These are phyloP conservation scores for Rhogogaster chlorosoma DNA, from an alignment of 2,888 invertebrate genomes.

Conservation along the genomic window DNA sequence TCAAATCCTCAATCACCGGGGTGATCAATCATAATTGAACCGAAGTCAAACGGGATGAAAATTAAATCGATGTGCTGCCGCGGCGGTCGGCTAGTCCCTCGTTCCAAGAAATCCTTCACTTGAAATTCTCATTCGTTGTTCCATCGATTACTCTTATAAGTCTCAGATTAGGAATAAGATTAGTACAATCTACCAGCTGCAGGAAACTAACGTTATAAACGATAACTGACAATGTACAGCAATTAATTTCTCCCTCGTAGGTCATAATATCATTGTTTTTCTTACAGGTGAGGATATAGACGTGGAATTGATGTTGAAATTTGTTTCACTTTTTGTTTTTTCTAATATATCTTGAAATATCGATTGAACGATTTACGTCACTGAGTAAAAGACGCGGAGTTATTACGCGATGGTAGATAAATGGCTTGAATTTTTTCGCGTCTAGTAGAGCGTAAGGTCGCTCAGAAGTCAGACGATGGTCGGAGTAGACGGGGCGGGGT, in stretches of 20 bases:
- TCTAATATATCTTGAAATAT: neutral
- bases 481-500: constrained; percentile 58
- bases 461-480: constrained; percentile 73
- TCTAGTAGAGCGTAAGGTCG: constrained; percentile 70
- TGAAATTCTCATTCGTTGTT: neutral
- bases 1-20: constrained; percentile 74
- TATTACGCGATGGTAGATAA: constrained; percentile 23
- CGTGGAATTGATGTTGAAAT: neutral
- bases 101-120: constrained; percentile 47
- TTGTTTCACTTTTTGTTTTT: neutral
- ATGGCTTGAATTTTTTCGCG: constrained; percentile 61
- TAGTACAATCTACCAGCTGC: neutral
- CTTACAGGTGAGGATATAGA: neutral
- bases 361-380: neutral
- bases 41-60: constrained; percentile 65
- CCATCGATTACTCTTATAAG: constrained; percentile 26
- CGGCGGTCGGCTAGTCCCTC: constrained; percentile 17
- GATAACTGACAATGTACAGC: neutral
- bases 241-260: neutral
- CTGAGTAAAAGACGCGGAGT: neutral
- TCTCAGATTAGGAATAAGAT: neutral
- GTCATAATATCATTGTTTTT: neutral
- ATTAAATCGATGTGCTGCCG: constrained; percentile 53
- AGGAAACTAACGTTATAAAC: neutral
- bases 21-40: constrained; percentile 76